These are phyloP conservation scores for Tenthredo mesomela DNA, from an alignment of 2,888 invertebrate genomes.

Conservation along the genomic window DNA sequence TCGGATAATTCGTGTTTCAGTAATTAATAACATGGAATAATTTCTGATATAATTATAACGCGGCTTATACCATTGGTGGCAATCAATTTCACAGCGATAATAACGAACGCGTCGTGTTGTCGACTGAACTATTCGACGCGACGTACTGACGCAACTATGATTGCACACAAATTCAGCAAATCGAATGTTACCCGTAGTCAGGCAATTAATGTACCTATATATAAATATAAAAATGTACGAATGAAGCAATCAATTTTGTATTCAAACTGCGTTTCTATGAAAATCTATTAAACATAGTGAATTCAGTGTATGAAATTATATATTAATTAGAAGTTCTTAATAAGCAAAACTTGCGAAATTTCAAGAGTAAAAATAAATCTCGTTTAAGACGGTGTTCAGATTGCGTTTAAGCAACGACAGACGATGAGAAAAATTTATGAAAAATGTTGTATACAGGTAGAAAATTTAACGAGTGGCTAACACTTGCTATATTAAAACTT, in stretches of 20 bases:
- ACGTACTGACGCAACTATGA: conserved; percentile 6
- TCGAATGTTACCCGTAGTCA: neutral
- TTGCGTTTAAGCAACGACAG: neutral
- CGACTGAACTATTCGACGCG: neutral
- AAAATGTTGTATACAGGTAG: neutral
- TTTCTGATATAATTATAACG: neutral
- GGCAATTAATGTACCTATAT: neutral
- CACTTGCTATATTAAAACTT: neutral
- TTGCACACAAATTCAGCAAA: conserved; percentile 15
- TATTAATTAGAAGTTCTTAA: neutral
- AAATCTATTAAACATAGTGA: neutral
- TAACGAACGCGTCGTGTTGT: neutral
- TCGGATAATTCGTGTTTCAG: neutral
- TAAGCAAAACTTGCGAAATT: neutral
- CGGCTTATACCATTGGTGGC: neutral
- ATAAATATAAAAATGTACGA: neutral
- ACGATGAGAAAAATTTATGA: neutral
- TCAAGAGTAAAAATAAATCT: neutral
- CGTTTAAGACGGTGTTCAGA: neutral
- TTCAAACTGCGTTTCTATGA: neutral
- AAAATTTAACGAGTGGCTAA: neutral
- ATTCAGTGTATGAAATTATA: neutral
- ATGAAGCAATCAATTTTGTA: conserved; percentile 1
- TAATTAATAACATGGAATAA: conserved; percentile 10
- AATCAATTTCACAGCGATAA: conserved; percentile 2